A percentile compares a stretch with the other conserved stretches of the same genome.
Conservation (phyloP, 2,797 vertebrate species). For the Phataginus tetradactyla region DNA sequence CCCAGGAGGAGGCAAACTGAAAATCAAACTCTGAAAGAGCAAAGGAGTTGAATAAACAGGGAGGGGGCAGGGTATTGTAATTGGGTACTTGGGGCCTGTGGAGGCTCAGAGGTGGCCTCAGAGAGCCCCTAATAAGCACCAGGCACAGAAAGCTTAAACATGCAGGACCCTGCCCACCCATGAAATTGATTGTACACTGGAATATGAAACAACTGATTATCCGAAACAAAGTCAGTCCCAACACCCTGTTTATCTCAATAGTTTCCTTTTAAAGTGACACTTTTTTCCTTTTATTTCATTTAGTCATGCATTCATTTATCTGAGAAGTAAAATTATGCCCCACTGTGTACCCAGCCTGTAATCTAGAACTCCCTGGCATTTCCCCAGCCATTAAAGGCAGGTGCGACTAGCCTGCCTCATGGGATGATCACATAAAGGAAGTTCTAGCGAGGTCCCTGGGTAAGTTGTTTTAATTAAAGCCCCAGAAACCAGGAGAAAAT, state of each 20-base stretch:
- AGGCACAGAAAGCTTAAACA: slow-evolving; percentile 40
- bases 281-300: slow-evolving; percentile 62
- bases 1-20: slow-evolving; percentile 3
- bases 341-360: slow-evolving; percentile 18
- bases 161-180: background rate
- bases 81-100: background rate
- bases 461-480: slow-evolving; percentile 72
- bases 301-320: slow-evolving; percentile 45
- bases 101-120: background rate
- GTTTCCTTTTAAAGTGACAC: slow-evolving; percentile 42
- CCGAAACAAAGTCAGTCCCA: slow-evolving; percentile 47
- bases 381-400: slow-evolving; percentile 20
- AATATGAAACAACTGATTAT: slow-evolving; percentile 51
- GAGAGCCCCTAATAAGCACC: background rate
- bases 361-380: background rate
- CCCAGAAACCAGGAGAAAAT: slow-evolving; percentile 68
- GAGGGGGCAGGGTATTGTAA: slow-evolving; percentile 4
- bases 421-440: background rate
- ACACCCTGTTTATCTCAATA: slow-evolving; percentile 64
- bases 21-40: slow-evolving; percentile 17
- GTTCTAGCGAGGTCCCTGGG: slow-evolving; percentile 59
- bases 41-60: slow-evolving; percentile 25
- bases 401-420: slow-evolving; percentile 29
- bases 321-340: slow-evolving; percentile 55
- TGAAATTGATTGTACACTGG: background rate